Evolutionary conservation across 2,113 vertebrate species (phyloP), one percentile per base, ranked within the genome.

Genomic region (Gymnarchus niloticus): DNA sequence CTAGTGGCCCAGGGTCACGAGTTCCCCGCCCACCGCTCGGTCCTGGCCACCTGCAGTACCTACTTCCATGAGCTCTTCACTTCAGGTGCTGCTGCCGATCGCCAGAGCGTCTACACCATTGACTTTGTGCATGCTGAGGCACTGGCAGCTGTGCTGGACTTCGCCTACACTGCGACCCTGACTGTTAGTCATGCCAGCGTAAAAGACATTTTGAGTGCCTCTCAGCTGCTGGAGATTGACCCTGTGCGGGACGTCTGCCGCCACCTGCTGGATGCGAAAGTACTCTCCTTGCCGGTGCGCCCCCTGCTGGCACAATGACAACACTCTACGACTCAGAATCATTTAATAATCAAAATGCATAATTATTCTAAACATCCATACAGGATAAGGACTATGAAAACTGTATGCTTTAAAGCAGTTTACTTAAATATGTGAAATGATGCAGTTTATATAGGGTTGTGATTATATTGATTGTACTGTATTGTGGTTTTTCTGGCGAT

Each of bases 21-120:
- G 93, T 99, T 99, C 92, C 97, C 96, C 73, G 98, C 98, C 6
- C 98, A 99, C 94, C 98, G 98, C 92, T 98, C 98, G 0, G 97
- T 99, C 91, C 95, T 99, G 91, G 98, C 98, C 0, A 97, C 98
- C 25, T 99, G 97, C 94, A 99, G 97, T 94, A 94, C 96, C 88
- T 99, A 99, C 95, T 99, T 99, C 92, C 97, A 97, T 93, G 96
- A 99, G 95, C 95, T 99, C 86, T 99, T 99, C 95, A 99, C 97
- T 77, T 99, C 97, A 33, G 97, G 98, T 54, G 94, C 95, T 7
- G 95, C 96, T 76, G 97, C 97, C 19, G 97, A 98, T 94, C 97
- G 97, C 90, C 97, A 98, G 92, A 99, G 96, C 87, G 93, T 98
- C 91, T 99, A 99, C 87, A 95, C 94, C 92, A 96, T 99, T 56